Base-by-base conservation (phyloP, 2,797 vertebrate species). In the Sardinella longiceps region DNA sequence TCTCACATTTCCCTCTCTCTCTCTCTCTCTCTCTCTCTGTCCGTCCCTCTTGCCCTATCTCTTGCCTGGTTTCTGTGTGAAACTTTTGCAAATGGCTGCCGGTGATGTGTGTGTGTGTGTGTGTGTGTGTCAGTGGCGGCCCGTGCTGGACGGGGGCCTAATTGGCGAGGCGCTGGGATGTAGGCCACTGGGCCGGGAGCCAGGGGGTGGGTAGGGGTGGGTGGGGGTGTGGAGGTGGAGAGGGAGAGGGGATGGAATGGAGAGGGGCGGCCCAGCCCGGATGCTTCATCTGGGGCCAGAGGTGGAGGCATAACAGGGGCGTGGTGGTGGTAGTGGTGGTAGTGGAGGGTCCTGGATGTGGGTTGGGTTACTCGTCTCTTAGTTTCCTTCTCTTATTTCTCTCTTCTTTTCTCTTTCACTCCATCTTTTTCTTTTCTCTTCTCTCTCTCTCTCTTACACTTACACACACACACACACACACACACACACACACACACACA, bases 401-500 rank as follows among this genome's bases (percentile, higher is more conserved):
- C 53, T 1, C 53, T 18, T 5, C 6, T 23, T 18, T 4, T 18
- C 20, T 15, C 53, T 2, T 23, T 51, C 48, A 11, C 48, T 51
- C 50, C 50, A 53, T 18, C 50, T 53, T 18, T n/a, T n/a, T n/a
- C n/a, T n/a, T n/a, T n/a, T n/a, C n/a, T n/a, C n/a, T n/a, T n/a
- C n/a, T n/a, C n/a, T 53, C 56, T 60, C n/a, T n/a, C 25, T 28
- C 25, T 28, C 12, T 3, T 5, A 12, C 28, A 3, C 60, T 28
- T 14, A 12, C 60, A 30, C 46, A 56, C 3, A 53, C 50, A 53
- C 50, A 53, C 18, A 18, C 50, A 53, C 50, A 53, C 50, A 53
- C 3, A 53, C 50, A 53, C 18, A 53, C 50, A 53, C 12, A 53
- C 50, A 53, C 50, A 53, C 88, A 86, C 70, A 87, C 83, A 56